Base-by-base conservation (phyloP, 2,888 invertebrate genomes). In the Pristionchus mayeri region DNA sequence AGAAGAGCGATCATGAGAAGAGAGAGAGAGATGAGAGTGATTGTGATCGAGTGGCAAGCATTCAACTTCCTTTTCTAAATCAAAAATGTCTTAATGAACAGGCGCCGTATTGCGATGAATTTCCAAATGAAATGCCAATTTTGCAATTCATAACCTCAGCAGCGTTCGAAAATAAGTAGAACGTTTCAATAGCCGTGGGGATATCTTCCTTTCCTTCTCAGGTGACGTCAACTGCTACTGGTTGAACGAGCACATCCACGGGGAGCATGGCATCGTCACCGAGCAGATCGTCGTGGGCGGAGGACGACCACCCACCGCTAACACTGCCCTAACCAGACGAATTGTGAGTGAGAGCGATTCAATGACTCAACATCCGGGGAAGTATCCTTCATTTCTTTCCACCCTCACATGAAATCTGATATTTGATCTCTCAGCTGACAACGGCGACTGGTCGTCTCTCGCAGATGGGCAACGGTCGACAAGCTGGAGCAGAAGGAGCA, bases 161-260 rank as follows among this genome's bases (percentile, higher is more conserved):
- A 30, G 0, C 13, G 27, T 27, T 16, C 30, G 50, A 57, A 52
- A 40, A 57, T 37, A 16, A 80, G 37, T 44, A 44, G 44, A 44
- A 44, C 44, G 44, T 44, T 44, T 44, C 37, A 4, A 30, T 18
- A 52, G n/a, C n/a, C n/a, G n/a, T n/a, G n/a, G n/a, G n/a, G n/a
- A n/a, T n/a, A n/a, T n/a, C n/a, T n/a, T n/a, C n/a, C n/a, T n/a
- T n/a, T n/a, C n/a, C n/a, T n/a, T 34, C 52, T 71, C 82, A 89
- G 89, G 89, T 50, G 91, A 91, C 63, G 91, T 92, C 40, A 92
- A 91, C 84, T 92, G 91, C 57, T 92, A 91, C 86, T 91, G 91
- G 91, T 87, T 92, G 11, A 91, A 92, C 85, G 91, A 92, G 63
- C 90, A 91, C 85, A 67, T 89, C 34, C 90, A 90, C 52, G 81